phyloP scores from a whole-genome alignment of 2,797 vertebrate genomes.

The Cottoperca gobio region DNA sequence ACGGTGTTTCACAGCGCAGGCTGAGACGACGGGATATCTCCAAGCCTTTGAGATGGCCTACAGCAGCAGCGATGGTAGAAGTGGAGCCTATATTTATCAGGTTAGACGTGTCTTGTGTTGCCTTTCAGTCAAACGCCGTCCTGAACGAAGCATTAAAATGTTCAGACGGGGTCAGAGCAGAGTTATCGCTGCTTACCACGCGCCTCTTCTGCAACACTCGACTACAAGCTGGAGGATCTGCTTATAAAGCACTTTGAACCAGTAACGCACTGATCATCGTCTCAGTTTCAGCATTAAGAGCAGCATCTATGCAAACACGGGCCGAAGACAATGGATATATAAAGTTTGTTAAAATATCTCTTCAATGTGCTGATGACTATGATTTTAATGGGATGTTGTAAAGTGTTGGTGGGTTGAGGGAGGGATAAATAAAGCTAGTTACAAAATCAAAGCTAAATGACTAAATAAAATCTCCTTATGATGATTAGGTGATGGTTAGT shows the following conservation, averaged over 20 bases:
- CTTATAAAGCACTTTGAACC: slow-evolving; percentile 83
- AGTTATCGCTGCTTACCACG: slow-evolving; percentile 43
- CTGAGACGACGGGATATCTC: slow-evolving; percentile 45
- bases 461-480: background rate
- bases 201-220: slow-evolving; percentile 19
- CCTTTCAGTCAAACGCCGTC: slow-evolving; percentile 59
- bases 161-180: slow-evolving; percentile 15
- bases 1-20: slow-evolving; percentile 66
- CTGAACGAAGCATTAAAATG: slow-evolving; percentile 24
- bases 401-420: background rate
- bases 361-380: background rate
- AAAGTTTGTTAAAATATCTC: slow-evolving; percentile 25
- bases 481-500: slow-evolving; percentile 13
- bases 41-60: slow-evolving; percentile 68
- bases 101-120: slow-evolving; percentile 54
- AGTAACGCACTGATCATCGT: slow-evolving; percentile 74
- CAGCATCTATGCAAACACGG: slow-evolving; percentile 49
- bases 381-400: slow-evolving; percentile 9
- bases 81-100: slow-evolving; percentile 49
- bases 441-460: slow-evolving; percentile 10
- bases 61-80: slow-evolving; percentile 40
- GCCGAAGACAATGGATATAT: slow-evolving; percentile 43
- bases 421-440: background rate
- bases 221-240: slow-evolving; percentile 42
- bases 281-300: slow-evolving; percentile 31